These are phyloP conservation scores for Astyanax mexicanus DNA, from an alignment of 2,797 vertebrate genomes.

Conservation along the genomic window DNA sequence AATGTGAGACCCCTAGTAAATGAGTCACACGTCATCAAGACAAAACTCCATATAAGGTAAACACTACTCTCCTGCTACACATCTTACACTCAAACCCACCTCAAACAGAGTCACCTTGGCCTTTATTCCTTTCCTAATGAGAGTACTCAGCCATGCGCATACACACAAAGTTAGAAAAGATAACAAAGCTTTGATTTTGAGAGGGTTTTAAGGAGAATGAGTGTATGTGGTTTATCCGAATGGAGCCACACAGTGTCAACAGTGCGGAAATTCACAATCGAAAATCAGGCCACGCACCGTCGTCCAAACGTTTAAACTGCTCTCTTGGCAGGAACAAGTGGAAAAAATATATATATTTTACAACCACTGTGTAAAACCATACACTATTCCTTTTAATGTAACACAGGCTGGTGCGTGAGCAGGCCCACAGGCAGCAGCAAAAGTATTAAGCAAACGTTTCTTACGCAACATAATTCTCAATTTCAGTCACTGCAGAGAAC, in stretches of 20 bases:
- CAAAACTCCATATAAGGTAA: constrained; percentile 77
- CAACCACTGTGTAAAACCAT: constrained; percentile 51
- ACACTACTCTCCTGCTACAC: constrained; percentile 51
- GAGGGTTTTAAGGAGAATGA: constrained; percentile 24
- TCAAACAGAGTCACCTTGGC: constrained; percentile 5
- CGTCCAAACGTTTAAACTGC: constrained; percentile 58
- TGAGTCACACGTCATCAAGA: constrained; percentile 71
- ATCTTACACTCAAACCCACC: constrained; percentile 23
- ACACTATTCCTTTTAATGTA: constrained; percentile 51
- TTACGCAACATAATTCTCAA: neutral
- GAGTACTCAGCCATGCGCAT: neutral
- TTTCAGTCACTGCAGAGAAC: neutral
- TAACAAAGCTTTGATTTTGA: constrained; percentile 8
- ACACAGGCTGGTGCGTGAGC: constrained; percentile 24
- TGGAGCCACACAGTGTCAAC: constrained; percentile 8
- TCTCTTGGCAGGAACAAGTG: constrained; percentile 67
- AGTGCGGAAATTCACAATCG: constrained; percentile 46
- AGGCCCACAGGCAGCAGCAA: neutral
- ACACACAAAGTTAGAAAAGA: constrained; percentile 8
- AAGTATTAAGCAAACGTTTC: neutral
- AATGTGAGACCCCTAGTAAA: constrained; percentile 56
- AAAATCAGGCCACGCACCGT: constrained; percentile 38
- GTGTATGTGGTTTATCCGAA: constrained; percentile 11
- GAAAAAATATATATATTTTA: constrained; percentile 64
- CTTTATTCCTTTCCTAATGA: neutral